These are phyloP conservation scores for Tinea pellionella DNA, from an alignment of 2,888 invertebrate genomes.

Conservation along the genomic window DNA sequence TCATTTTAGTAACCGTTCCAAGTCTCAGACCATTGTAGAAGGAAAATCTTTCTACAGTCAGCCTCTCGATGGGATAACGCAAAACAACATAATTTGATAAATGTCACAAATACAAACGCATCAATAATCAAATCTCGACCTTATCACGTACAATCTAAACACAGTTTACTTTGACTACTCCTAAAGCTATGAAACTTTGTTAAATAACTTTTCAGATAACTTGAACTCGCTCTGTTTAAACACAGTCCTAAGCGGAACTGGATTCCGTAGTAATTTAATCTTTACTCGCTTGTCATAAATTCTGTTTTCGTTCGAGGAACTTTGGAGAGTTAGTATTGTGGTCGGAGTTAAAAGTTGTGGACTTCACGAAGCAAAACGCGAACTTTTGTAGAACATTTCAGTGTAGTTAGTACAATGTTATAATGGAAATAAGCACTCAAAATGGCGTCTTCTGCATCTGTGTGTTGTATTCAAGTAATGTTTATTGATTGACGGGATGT, in stretches of 20 bases:
- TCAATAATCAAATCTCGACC: conserved; percentile 48
- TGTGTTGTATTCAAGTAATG: conserved; percentile 32
- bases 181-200: conserved; percentile 70
- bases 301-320: conserved; percentile 65
- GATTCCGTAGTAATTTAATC: conserved; percentile 63
- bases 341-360: conserved; percentile 59
- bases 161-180: conserved; percentile 46
- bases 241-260: conserved; percentile 64
- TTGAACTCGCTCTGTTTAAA: conserved; percentile 64
- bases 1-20: conserved; percentile 57
- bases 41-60: conserved; percentile 70
- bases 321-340: conserved; percentile 56
- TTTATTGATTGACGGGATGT: conserved; percentile 35
- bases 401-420: conserved; percentile 71
- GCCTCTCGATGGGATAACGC: conserved; percentile 69
- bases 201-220: conserved; percentile 71
- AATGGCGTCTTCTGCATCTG: conserved; percentile 61
- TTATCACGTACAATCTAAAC: conserved; percentile 44
- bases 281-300: conserved; percentile 65
- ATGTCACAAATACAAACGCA: conserved; percentile 34
- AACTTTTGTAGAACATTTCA: conserved; percentile 71
- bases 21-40: conserved; percentile 65
- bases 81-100: conserved; percentile 36
- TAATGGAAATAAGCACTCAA: conserved; percentile 71
- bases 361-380: conserved; percentile 70